A percentile compares a stretch with the other conserved stretches of the same genome.
phyloP scores from a whole-genome alignment of 2,888 invertebrate species.

The Nymphalis urticae region DNA sequence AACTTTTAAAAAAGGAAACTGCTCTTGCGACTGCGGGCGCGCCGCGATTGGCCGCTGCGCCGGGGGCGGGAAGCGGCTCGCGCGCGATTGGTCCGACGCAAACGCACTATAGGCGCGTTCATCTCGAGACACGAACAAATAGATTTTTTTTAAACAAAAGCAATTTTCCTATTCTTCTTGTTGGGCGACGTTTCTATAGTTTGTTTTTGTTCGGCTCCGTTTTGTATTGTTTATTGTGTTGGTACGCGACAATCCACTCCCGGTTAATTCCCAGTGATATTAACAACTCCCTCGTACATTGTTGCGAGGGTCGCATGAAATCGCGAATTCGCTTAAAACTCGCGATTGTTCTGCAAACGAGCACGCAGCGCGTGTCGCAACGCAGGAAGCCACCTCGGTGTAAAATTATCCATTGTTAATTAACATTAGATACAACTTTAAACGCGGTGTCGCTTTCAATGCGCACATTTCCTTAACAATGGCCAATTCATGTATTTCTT shows the following conservation, averaged over 20 bases:
- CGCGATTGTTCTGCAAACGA: constrained; percentile 69
- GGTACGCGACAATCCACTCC: constrained; percentile 76
- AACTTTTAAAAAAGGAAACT: constrained; percentile 81
- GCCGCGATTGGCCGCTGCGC: constrained; percentile 65
- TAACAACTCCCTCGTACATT: constrained; percentile 67
- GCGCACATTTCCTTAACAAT: constrained; percentile 43
- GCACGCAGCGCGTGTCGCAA: constrained; percentile 58
- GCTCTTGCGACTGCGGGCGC: constrained; percentile 66
- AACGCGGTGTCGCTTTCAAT: constrained; percentile 51
- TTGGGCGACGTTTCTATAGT: constrained; percentile 75
- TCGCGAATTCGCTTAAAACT: constrained; percentile 76
- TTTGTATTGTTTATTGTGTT: constrained; percentile 79
- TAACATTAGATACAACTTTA: constrained; percentile 57
- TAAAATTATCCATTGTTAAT: constrained; percentile 58
- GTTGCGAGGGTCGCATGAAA: constrained; percentile 67
- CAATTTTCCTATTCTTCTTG: constrained; percentile 82
- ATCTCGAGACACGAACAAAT: constrained; percentile 78
- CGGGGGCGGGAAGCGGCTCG: constrained; percentile 69
- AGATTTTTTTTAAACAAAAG: constrained; percentile 81
- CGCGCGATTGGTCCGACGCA: constrained; percentile 66
- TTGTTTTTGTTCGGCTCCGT: constrained; percentile 75
- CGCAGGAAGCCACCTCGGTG: constrained; percentile 45
- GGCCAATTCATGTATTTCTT: constrained; percentile 40
- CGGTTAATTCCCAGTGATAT: constrained; percentile 78
- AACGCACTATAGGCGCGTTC: constrained; percentile 73